Percentiles rank a stretch among this genome's conserved stretches.
phyloP scores from a whole-genome alignment of 2,113 vertebrate genomes.

The Cnemophilus loriae region DNA sequence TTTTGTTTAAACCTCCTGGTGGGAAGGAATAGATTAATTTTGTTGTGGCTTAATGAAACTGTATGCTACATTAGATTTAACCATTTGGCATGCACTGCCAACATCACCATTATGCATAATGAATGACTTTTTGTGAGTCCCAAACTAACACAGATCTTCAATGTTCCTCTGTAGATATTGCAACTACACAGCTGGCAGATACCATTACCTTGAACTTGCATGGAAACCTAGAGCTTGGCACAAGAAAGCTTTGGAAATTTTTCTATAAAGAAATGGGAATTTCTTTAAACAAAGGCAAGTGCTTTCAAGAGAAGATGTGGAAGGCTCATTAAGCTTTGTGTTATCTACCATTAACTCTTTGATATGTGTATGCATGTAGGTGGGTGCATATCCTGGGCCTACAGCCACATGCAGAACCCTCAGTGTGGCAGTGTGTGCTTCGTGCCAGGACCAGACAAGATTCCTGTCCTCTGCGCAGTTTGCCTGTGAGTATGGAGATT shows the following conservation, averaged over 20 bases:
- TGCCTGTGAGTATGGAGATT: neutral
- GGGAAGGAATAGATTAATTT: constrained; percentile 80
- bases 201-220: neutral
- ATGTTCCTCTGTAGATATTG: constrained; percentile 46
- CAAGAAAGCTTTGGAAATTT: neutral
- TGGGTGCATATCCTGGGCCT: neutral
- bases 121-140: constrained; percentile 75
- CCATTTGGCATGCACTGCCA: constrained; percentile 80
- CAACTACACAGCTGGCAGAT: constrained; percentile 3
- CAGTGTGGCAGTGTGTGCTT: accelerated
- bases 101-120: constrained; percentile 78
- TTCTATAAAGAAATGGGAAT: neutral
- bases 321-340: neutral
- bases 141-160: constrained; percentile 68
- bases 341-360: neutral
- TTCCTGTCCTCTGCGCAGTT: neutral
- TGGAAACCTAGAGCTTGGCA: neutral
- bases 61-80: constrained; percentile 84
- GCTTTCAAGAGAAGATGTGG: neutral
- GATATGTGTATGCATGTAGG: neutral
- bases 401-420: neutral
- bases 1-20: constrained; percentile 83
- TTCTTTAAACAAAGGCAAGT: neutral
- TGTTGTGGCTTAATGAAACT: constrained; percentile 82
- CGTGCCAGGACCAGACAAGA: accelerated